Percentiles rank a stretch among this genome's conserved stretches.
Evolutionary conservation across 2,113 vertebrate genomes (phyloP).

Genomic region (human): GRCh38 chr9:20946501-20947000

Average conservation of each 20-base stretch:
- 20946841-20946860: neutral
- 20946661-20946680: neutral
- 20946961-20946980: neutral
- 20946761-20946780: constrained; percentile 90
- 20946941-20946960: neutral
- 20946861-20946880: neutral
- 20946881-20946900: neutral
- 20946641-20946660: neutral
- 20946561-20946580: neutral
- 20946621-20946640: neutral
- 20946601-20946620: neutral
- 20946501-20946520: neutral
- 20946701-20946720: constrained; percentile 93
- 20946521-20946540: neutral
- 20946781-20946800: constrained; percentile 88
- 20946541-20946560: neutral
- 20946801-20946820: constrained; percentile 95
- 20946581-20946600: neutral
- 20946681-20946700: constrained; percentile 78
- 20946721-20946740: constrained; percentile 91
- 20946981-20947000: neutral
- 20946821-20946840: constrained; percentile 76
- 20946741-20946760: constrained; percentile 89
- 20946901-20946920: neutral
- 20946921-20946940: neutral